phyloP scores from a whole-genome alignment of 2,888 invertebrate genomes.

The Drosophila kokeensis region DNA sequence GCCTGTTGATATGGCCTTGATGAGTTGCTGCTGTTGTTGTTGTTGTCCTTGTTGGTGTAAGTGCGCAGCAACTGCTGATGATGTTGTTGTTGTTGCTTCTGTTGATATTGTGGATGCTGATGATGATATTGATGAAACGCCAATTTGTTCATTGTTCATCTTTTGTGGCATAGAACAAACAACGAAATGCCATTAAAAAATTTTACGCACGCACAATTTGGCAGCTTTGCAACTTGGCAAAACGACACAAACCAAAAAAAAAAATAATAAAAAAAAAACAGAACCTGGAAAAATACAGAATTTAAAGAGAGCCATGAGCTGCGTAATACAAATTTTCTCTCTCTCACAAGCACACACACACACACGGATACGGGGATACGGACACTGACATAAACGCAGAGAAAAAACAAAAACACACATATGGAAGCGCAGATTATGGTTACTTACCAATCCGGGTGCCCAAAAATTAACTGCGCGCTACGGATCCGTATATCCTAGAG shows the following conservation, averaged over 20 bases:
- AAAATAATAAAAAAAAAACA: constrained; percentile 4
- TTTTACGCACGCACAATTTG: constrained; percentile 18
- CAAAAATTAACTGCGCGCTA: constrained; percentile 25
- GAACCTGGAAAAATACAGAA: constrained; percentile 13
- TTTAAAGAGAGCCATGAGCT: constrained; percentile 19
- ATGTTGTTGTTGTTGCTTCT: constrained; percentile 23
- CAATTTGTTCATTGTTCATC: constrained; percentile 83
- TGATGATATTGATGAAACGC: constrained; percentile 55
- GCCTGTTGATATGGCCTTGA: constrained; percentile 66
- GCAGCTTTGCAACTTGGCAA: constrained; percentile 19
- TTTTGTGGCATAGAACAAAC: constrained; percentile 68
- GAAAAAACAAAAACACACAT: neutral
- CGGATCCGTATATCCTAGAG: constrained; percentile 45
- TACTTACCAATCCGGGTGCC: constrained; percentile 42
- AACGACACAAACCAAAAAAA: constrained; percentile 10
- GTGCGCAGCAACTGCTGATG: constrained; percentile 4
- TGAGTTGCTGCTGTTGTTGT: constrained; percentile 46
- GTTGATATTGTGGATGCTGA: constrained; percentile 50
- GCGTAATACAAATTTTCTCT: constrained; percentile 13
- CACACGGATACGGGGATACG: neutral
- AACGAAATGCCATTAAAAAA: constrained; percentile 74
- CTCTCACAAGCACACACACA: neutral
- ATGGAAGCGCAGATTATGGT: constrained; percentile 13
- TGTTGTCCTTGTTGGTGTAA: constrained; percentile 31
- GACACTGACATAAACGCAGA: constrained; percentile 2